Evolutionary conservation across 2,888 invertebrate species (phyloP), one percentile per base, ranked within the genome.

Genomic region (Xylota sylvarum): DNA sequence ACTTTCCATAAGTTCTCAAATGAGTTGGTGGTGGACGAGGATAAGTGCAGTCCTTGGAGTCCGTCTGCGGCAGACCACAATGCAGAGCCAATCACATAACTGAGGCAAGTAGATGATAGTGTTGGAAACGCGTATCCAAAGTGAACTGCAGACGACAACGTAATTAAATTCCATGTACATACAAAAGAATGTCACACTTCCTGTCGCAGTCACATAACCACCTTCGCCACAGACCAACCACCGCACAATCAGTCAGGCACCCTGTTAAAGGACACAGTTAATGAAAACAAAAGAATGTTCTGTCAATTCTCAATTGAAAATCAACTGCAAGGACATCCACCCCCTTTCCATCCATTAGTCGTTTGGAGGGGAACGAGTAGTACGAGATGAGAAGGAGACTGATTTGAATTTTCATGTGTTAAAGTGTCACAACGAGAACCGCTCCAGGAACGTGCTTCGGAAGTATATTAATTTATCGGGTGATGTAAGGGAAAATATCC

Each of bases 371-470:
- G 30, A 37, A 37, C 2, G 12, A 5, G 7, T 7, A 12, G 46
- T 2, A 14, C 23, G 40, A 43, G 46, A 37, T 37, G 48, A 43
- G 32, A 19, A 37, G 32, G 35, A 62, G 64, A n/a, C n/a, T 77
- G 58, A 83, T 77, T 77, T 83, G 65, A 72, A 83, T 83, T 77
- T 83, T 35, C 72, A 72, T 83, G 64, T 77, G 58, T 83, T 77
- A 40, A 77, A 77, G 72, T 72, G 72, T 77, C 58, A 65, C 64
- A 40, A 17, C 32, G 70, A 62, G 64, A 14, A 19, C 6, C 27
- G 48, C 32, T 50, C 62, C 23, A 37, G 62, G 62, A 64, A 32
- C 64, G 56, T 77, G 64, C 64, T 52, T 60, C 56, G 48, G 50
- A 52, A 35, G 82, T 77, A 77, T 83, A 83, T 83, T 83, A 83